Evolutionary conservation across 1,140 invertebrate genomes (phyloP).

Genomic region (Diuraphis noxia): DNA sequence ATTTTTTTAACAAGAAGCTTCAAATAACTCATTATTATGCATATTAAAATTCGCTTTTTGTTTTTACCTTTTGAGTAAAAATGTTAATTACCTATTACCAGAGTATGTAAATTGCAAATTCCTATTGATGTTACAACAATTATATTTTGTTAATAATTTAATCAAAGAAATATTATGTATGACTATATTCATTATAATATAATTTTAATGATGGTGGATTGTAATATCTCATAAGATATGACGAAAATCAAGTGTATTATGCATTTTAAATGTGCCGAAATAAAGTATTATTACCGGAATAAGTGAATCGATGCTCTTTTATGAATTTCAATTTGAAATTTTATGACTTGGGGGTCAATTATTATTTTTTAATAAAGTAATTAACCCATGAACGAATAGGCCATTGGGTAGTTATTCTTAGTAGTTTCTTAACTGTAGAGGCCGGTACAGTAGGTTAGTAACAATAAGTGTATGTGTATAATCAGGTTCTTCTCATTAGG

Average conservation of each 20-base stretch:
- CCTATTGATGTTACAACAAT: background rate
- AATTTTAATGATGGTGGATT: background rate
- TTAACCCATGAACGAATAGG: too few relatives aligned
- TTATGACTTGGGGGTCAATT: background rate
- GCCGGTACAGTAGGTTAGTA: too few relatives aligned
- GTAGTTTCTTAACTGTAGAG: too few relatives aligned
- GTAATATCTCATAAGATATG: background rate
- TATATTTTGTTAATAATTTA: background rate
- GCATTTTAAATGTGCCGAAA: background rate
- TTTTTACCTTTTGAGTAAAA: background rate
- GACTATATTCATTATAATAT: background rate
- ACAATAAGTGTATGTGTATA: too few relatives aligned
- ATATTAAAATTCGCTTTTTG: background rate
- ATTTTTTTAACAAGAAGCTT: too few relatives aligned
- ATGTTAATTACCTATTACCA: background rate
- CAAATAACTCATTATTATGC: too few relatives aligned
- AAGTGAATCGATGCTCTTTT: background rate
- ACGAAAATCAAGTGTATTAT: background rate
- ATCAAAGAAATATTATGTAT: too few relatives aligned
- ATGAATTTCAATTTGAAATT: background rate
- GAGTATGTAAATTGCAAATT: background rate
- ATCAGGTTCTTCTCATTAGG: too few relatives aligned
- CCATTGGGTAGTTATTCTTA: too few relatives aligned
- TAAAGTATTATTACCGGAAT: background rate
- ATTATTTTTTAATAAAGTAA: too few relatives aligned